A percentile compares a stretch with the other conserved stretches of the same genome.
Evolutionary conservation across 1,140 invertebrate species (phyloP).

Genomic region (Neotoxoptera formosana): DNA sequence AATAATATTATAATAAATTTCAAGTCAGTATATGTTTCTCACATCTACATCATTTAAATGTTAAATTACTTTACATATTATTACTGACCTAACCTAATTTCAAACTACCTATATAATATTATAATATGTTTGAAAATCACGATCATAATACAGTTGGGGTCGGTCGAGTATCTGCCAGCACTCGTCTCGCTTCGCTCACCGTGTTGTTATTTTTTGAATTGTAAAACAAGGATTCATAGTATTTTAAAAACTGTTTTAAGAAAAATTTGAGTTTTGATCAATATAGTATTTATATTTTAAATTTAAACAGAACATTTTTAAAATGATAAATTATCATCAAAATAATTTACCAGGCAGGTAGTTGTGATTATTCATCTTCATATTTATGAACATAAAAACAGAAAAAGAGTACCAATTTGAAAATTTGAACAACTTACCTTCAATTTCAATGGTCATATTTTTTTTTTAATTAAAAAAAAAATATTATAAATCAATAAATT

Average conservation of each 20-base stretch:
- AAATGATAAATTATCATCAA: background rate
- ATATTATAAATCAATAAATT: too few species aligned
- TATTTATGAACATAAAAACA: too few species aligned
- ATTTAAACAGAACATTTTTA: background rate
- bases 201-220: background rate
- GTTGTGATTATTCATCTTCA: background rate
- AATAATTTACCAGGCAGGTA: background rate
- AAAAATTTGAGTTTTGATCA: background rate
- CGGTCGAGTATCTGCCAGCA: background rate
- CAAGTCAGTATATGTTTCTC: background rate
- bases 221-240: background rate
- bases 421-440: too few species aligned
- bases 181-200: background rate
- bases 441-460: too few species aligned
- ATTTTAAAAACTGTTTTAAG: background rate
- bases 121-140: background rate
- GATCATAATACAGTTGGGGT: background rate
- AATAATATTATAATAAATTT: constrained; percentile 25
- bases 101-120: background rate
- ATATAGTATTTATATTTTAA: background rate
- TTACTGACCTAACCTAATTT: constrained; percentile 16
- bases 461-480: too few species aligned
- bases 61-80: background rate
- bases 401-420: too few species aligned
- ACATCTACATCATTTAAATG: constrained; percentile 24